Evolutionary conservation across 1,140 invertebrate species (phyloP), one percentile per base, ranked within the genome.

Genomic region (Melitaea cinxia): DNA sequence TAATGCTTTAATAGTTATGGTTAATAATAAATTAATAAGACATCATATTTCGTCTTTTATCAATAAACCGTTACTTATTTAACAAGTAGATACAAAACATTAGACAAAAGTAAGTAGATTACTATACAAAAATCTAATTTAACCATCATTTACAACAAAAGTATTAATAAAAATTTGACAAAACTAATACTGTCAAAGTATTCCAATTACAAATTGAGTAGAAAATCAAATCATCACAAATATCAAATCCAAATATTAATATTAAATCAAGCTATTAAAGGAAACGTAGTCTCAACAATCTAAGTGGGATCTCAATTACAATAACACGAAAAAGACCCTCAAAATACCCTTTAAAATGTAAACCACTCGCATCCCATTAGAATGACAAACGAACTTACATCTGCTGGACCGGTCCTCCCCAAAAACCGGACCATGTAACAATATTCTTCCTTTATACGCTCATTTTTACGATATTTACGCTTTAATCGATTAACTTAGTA

Each of bases 321-420:
- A 47, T 47, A 47, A 47, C 17, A 47, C 4, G 1, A 24, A 14
- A 52, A 52, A 28, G 14, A 30, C 26, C 23, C 26, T 33, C 33
- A 71, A 74, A 52, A 28, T 15, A 52, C 24, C 23, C 26, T 21
- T 33, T 68, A 74, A 74, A 62, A 71, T 52, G 50, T 62, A 65
- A 60, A 69, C 58, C 55, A 58, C 64, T 49, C 61, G 69, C 62
- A 72, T 67, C 68, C 56, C 65, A 77, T 79, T 77, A 74, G 65
- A 79, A 79, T 77, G 70, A 70, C 67, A 72, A 77, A 73, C 70
- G 68, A 70, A 75, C 66, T 55, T 42, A 63, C 82, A 85, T 79
- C 82, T 85, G 82, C 82, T 63, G 77, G 74, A 82, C 82, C 82
- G 79, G 82, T 83, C 74, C 55, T 63, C 71, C 68, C 68, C 61